phyloP scores from a whole-genome alignment of 1,140 invertebrate genomes.

The Aphaenogaster floridana region DNA sequence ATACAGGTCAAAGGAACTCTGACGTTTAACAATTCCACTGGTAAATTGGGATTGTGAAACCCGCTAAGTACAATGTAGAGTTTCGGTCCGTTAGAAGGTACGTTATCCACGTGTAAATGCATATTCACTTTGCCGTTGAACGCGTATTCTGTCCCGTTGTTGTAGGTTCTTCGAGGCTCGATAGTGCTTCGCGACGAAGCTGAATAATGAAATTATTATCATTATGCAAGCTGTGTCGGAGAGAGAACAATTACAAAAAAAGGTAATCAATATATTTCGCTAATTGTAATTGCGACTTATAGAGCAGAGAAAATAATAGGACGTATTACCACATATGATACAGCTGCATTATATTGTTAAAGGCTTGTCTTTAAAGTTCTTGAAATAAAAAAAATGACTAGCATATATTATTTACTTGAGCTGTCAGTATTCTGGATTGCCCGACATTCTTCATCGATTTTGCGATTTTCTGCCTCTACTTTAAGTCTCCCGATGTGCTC shows the following conservation, averaged over 20 bases:
- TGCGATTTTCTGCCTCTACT: slow-evolving; percentile 59
- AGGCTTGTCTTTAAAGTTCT: not conserved
- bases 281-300: not conserved
- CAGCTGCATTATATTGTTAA: slow-evolving; percentile 2
- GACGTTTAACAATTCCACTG: slow-evolving; percentile 84
- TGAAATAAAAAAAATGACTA: slow-evolving; percentile 4
- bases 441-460: slow-evolving; percentile 73
- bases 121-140: slow-evolving; percentile 82
- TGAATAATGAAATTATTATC: slow-evolving; percentile 34
- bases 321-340: not conserved
- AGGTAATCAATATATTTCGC: not conserved
- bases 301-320: not conserved
- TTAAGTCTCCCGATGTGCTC: slow-evolving; percentile 69
- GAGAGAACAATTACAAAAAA: not conserved
- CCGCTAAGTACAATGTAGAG: slow-evolving; percentile 87
- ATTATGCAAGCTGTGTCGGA: not conserved
- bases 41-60: slow-evolving; percentile 86
- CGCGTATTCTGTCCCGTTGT: slow-evolving; percentile 53
- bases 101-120: slow-evolving; percentile 86
- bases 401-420: slow-evolving; percentile 43
- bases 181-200: not conserved
- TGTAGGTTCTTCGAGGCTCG: not conserved
- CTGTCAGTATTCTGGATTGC: slow-evolving; percentile 66
- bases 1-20: slow-evolving; percentile 86
- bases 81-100: slow-evolving; percentile 86